These are phyloP conservation scores for Pheosia gnoma DNA, from an alignment of 2,888 invertebrate species.

Conservation along the genomic window DNA sequence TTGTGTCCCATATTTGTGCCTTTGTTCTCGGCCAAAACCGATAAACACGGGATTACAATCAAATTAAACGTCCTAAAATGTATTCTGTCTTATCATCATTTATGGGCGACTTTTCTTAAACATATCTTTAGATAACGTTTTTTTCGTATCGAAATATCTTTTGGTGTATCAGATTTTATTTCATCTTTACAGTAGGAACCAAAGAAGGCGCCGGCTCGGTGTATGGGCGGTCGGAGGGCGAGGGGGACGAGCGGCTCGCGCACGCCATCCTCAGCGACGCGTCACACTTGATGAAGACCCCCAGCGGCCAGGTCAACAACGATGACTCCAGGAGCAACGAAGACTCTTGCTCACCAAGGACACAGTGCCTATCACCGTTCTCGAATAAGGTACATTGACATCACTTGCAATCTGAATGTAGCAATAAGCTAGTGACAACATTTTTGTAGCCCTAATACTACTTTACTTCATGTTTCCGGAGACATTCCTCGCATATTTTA, in stretches of 20 bases:
- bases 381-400: conserved; percentile 84
- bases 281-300: conserved; percentile 93
- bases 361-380: conserved; percentile 92
- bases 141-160: too few species aligned
- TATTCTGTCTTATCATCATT: not conserved
- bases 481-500: conserved; percentile 4
- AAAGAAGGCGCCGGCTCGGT: conserved; percentile 91
- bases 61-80: not conserved
- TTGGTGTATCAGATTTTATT: not conserved
- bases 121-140: too few species aligned
- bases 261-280: conserved; percentile 95
- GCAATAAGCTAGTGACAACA: too few species aligned
- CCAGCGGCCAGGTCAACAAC: conserved; percentile 73
- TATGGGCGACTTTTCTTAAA: too few species aligned
- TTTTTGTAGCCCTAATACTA: not conserved
- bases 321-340: conserved; percentile 89
- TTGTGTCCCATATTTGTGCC: conserved; percentile 18
- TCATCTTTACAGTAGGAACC: conserved; percentile 83
- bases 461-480: too few species aligned
- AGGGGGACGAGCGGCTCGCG: conserved; percentile 95
- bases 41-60: not conserved
- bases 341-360: conserved; percentile 91
- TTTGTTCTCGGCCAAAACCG: conserved; percentile 12
- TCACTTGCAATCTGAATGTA: not conserved
- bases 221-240: conserved; percentile 90